Evolutionary conservation across 2,797 vertebrate species (phyloP), one percentile per base, ranked within the genome.

Genomic region (Malacoraja senta): DNA sequence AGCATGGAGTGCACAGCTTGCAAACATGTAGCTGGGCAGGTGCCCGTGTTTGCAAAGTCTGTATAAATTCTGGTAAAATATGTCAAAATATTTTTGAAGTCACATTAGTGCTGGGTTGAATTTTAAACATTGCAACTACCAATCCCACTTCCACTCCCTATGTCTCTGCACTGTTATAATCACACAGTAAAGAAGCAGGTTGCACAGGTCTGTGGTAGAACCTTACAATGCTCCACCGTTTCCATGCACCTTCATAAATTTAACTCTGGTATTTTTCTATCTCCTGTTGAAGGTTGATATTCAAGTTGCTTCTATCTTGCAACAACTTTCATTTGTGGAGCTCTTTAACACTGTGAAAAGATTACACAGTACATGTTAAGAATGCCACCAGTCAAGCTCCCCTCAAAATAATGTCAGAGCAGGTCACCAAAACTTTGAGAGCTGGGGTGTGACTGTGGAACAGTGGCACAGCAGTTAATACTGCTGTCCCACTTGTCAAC

Each of bases 31-130:
- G 38, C 26, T 17, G 12, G 35, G 38, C 71, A 92, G 38, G 38
- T 92, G 72, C 35, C 44, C 26, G 71, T 74, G 26, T 68, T 92
- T 92, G 90, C 68, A 92, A 53, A 53, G 38, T 92, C 90, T 92
- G 90, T 68, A 58, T 9, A 53, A 76, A 76, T 92, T 92, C 90
- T 3, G 63, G 63, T 88, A 88, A 88, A 68, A n/a, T 61, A 84
- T 21, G 53, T 72, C 35, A 35, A 92, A 92, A 92, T 13, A 26
- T 2, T 92, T 76, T 26, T 58, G 90, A 88, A 35, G 63, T 68
- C 63, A 8, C 32, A 88, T 68, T 32, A 88, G 84, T 32, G 13
- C 84, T 2, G 61, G 61, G 61, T 19, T 3, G 17, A 68, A 68
- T 21, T 35, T 88, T 19, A 68, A 10, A 35, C 61, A 68, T 63